phyloP scores from a whole-genome alignment of 2,113 vertebrate species.

The Tenrec ecaudatus region DNA sequence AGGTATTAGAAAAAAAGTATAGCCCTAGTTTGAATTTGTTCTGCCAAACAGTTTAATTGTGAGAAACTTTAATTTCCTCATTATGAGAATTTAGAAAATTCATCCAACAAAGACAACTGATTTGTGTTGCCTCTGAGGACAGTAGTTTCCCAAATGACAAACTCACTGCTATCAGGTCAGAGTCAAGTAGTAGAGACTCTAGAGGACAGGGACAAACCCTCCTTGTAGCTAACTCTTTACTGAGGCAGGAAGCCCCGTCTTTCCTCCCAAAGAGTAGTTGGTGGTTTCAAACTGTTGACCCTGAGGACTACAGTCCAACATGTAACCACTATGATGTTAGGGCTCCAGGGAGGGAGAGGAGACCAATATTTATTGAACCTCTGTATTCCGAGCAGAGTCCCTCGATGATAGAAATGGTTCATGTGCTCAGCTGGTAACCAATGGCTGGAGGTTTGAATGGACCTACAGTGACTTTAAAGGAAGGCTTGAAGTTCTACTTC shows the following conservation, averaged over 20 bases:
- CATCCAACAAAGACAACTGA: neutral
- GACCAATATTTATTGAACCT: neutral
- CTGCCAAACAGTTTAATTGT: neutral
- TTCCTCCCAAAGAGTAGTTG: no score
- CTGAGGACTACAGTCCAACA: no score
- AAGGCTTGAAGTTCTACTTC: neutral
- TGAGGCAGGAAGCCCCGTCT: no score
- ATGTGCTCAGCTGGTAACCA: neutral
- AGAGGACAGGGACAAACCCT: no score
- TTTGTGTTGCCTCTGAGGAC: no score
- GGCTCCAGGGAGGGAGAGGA: no score
- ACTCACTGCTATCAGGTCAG: no score
- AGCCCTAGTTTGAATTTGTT: neutral
- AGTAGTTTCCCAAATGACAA: no score
- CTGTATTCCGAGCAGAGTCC: neutral
- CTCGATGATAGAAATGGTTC: neutral
- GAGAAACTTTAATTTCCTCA: neutral
- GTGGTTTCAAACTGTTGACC: no score
- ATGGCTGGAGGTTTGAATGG: neutral
- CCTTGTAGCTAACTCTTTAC: no score
- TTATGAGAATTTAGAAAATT: neutral
- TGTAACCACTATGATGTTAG: no score
- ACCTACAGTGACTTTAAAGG: neutral
- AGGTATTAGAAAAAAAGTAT: neutral
- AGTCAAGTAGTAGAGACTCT: no score